These are phyloP conservation scores for Polydrusus cervinus DNA, from an alignment of 2,888 invertebrate genomes.

Conservation along the genomic window DNA sequence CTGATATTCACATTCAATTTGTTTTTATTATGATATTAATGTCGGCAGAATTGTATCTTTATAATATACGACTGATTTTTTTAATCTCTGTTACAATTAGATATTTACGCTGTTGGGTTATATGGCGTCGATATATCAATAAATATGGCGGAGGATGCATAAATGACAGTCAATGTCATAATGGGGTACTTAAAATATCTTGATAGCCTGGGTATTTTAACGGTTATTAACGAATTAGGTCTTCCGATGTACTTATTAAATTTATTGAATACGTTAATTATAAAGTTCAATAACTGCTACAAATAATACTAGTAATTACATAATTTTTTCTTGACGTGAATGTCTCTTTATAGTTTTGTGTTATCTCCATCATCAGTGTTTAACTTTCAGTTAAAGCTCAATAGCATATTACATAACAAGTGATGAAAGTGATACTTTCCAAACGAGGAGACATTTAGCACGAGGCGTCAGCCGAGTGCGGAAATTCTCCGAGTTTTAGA, in stretches of 20 bases:
- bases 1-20: background rate
- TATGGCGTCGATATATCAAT: constrained; percentile 27
- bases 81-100: constrained; percentile 36
- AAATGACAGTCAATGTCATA: constrained; percentile 25
- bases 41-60: constrained; percentile 36
- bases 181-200: constrained; percentile 10
- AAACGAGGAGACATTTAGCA: no score
- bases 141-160: background rate
- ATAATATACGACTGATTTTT: constrained; percentile 22
- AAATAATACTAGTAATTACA: no score
- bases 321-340: no score
- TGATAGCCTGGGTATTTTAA: background rate
- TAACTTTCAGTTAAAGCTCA: no score
- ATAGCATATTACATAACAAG: no score
- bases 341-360: no score
- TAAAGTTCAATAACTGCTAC: constrained; percentile 22
- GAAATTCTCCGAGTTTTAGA: no score
- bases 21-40: constrained; percentile 19
- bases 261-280: background rate
- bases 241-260: background rate
- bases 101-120: constrained; percentile 19
- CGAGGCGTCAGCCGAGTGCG: no score
- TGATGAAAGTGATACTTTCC: no score
- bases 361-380: no score
- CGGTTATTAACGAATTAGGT: background rate